A percentile compares a stretch with the other conserved stretches of the same genome.
phyloP scores from a whole-genome alignment of 1,140 invertebrate genomes.

The Eupristina koningsbergeri region DNA sequence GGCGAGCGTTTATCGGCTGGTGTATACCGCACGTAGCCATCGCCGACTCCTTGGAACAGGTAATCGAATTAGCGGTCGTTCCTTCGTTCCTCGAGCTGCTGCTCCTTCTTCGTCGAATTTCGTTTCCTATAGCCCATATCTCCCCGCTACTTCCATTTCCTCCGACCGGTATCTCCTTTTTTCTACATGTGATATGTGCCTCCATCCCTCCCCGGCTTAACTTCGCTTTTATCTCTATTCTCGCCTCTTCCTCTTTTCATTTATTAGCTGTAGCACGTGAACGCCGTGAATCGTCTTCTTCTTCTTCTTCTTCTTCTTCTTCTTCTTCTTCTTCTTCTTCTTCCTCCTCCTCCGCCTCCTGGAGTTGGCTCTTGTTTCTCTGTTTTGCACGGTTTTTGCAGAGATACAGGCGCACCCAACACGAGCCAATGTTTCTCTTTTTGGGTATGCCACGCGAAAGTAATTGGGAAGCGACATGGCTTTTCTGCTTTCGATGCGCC shows the following conservation, averaged over 20 bases:
- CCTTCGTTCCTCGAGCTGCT: slow-evolving; percentile 13
- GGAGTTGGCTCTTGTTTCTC: background rate
- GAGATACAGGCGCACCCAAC: background rate
- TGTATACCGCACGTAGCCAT: slow-evolving; percentile 27
- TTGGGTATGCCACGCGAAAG: background rate
- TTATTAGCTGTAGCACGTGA: slow-evolving; percentile 9
- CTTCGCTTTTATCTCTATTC: slow-evolving; percentile 38
- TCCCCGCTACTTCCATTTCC: slow-evolving; percentile 41
- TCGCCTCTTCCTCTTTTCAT: slow-evolving; percentile 1
- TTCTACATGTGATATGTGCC: background rate
- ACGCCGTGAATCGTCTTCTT: no score
- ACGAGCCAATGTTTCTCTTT: background rate
- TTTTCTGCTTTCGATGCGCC: background rate
- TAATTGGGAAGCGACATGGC: background rate
- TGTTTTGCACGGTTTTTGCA: background rate
- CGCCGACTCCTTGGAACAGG: slow-evolving; percentile 34
- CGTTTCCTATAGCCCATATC: slow-evolving; percentile 38
- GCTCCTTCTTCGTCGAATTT: slow-evolving; percentile 37
- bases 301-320: no score
- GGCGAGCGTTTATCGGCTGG: slow-evolving; percentile 29
- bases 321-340: no score
- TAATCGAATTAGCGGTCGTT: slow-evolving; percentile 51
- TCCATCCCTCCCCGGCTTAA: background rate
- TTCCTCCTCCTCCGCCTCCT: background rate
- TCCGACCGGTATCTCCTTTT: slow-evolving; percentile 11